Conservation (phyloP, 2,113 vertebrate genomes). For the Uropsilus gracilis region DNA sequence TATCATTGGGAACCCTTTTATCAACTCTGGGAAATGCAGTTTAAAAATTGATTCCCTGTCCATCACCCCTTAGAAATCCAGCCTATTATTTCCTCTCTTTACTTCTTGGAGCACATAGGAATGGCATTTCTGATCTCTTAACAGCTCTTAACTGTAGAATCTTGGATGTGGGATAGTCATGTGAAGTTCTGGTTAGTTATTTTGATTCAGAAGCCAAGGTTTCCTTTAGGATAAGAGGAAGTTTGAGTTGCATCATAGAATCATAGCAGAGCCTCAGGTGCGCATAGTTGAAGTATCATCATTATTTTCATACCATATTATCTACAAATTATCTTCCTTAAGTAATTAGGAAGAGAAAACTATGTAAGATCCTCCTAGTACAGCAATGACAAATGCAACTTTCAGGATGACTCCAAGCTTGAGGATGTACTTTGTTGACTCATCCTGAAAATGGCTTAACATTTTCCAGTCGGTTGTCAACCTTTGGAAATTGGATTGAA, state of each 20-base stretch:
- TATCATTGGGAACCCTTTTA: constrained; percentile 8
- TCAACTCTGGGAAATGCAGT: constrained; percentile 51
- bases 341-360: constrained; percentile 36
- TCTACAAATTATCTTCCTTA: background rate
- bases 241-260: background rate
- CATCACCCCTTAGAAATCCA: constrained; percentile 44
- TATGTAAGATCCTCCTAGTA: background rate
- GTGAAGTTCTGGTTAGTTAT: constrained; percentile 44
- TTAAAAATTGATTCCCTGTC: constrained; percentile 35
- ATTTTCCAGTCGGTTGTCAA: constrained; percentile 22
- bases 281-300: background rate
- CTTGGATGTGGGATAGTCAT: background rate
- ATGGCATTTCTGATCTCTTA: constrained; percentile 42
- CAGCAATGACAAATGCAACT: background rate
- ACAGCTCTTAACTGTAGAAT: constrained; percentile 15
- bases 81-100: too few relatives aligned
- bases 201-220: background rate
- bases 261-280: background rate
- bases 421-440: background rate
- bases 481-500: constrained; percentile 17
- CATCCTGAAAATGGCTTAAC: background rate
- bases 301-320: background rate
- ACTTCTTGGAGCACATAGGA: background rate
- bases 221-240: background rate
- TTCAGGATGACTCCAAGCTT: background rate